phyloP scores from a whole-genome alignment of 2,797 vertebrate genomes.

The Podarcis siculus region DNA sequence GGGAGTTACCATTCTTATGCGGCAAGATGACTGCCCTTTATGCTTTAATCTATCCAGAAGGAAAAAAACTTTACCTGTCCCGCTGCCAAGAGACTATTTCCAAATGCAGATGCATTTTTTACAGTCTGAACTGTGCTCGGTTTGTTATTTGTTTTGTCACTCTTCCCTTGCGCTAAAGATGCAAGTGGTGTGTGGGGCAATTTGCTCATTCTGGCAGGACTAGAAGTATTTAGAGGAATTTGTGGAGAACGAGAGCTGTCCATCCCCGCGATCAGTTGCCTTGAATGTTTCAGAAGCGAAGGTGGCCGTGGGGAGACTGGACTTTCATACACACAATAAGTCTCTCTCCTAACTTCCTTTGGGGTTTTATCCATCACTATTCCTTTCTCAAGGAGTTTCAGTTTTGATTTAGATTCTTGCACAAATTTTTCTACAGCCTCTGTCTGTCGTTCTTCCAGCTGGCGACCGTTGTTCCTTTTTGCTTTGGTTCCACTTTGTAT shows the following conservation, averaged over 20 bases:
- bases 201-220: constrained; percentile 66
- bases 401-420: constrained; percentile 79
- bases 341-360: constrained; percentile 84
- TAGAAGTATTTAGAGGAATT: constrained; percentile 59
- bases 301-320: constrained; percentile 83
- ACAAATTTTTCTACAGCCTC: constrained; percentile 80
- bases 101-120: constrained; percentile 32
- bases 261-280: constrained; percentile 24
- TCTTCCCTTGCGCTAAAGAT: constrained; percentile 34
- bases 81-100: constrained; percentile 44
- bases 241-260: background rate
- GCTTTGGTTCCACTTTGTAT: constrained; percentile 71
- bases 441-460: constrained; percentile 11
- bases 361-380: constrained; percentile 74
- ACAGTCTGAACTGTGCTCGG: constrained; percentile 38
- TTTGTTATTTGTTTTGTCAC: constrained; percentile 44
- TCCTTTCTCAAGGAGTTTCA: constrained; percentile 76
- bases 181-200: constrained; percentile 40
- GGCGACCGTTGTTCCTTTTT: constrained; percentile 6
- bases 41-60: background rate
- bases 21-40: background rate
- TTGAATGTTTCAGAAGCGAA: constrained; percentile 74
- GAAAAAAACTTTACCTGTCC: constrained; percentile 73
- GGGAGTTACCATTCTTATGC: constrained; percentile 4
- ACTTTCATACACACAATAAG: constrained; percentile 86